phyloP scores from a whole-genome alignment of 2,797 vertebrate genomes.

The Molossus alvarezi region DNA sequence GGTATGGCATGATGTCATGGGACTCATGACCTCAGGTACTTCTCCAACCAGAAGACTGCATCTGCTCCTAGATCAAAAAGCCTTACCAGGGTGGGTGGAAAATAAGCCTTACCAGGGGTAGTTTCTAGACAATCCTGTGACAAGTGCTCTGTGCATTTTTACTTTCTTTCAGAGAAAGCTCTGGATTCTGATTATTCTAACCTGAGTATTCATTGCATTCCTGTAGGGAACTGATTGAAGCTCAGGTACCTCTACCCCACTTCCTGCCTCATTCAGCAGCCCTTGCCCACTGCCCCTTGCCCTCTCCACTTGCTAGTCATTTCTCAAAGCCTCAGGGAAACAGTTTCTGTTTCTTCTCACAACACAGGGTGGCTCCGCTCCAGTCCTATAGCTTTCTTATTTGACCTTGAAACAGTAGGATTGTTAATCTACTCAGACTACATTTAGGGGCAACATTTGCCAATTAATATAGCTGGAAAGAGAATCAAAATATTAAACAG shows the following conservation, averaged over 20 bases:
- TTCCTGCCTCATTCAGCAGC: background rate
- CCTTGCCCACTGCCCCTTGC: background rate
- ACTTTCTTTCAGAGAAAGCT: background rate
- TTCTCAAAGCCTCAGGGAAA: background rate
- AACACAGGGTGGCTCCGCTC: background rate
- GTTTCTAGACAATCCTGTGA: background rate
- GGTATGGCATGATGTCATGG: background rate
- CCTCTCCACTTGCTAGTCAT: background rate
- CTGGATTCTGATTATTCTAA: background rate
- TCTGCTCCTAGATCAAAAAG: too few relatives aligned
- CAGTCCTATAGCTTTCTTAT: background rate
- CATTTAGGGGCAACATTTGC: background rate
- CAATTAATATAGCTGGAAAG: background rate
- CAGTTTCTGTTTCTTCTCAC: background rate
- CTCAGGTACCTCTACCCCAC: rapidly evolving
- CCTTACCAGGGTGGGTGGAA: too few relatives aligned
- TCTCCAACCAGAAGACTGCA: background rate
- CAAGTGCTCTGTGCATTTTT: background rate
- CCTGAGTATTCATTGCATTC: background rate
- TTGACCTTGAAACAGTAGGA: background rate
- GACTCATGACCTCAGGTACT: background rate
- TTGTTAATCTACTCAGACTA: background rate
- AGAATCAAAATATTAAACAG: background rate
- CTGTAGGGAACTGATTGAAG: background rate
- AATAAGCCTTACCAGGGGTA: rapidly evolving